A percentile compares a stretch with the other conserved stretches of the same genome.
Evolutionary conservation across 1,140 invertebrate species (phyloP).

Genomic region (Drosophila ohnishii): DNA sequence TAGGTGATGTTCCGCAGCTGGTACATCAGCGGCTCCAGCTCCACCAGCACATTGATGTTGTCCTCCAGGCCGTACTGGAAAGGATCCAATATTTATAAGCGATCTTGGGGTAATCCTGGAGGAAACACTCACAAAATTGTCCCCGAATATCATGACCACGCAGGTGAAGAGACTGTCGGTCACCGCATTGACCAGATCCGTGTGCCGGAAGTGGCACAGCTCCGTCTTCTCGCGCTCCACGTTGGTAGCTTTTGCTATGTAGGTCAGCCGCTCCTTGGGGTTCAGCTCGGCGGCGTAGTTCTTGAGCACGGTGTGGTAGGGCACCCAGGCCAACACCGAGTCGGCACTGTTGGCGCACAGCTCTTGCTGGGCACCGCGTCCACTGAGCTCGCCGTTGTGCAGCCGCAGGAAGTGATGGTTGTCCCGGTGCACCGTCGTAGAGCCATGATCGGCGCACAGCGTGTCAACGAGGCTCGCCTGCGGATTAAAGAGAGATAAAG

Average conservation of each 20-base stretch:
- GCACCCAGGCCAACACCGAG: slow-evolving; percentile 73
- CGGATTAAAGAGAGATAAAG: slow-evolving; percentile 37
- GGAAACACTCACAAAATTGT: slow-evolving; percentile 72
- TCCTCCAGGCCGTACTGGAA: slow-evolving; percentile 70
- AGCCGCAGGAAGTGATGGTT: slow-evolving; percentile 66
- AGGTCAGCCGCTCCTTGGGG: slow-evolving; percentile 71
- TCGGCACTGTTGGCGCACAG: slow-evolving; percentile 49
- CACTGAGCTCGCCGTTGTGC: slow-evolving; percentile 67
- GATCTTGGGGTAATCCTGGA: not conserved
- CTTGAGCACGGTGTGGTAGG: slow-evolving; percentile 60
- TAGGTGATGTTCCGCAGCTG: slow-evolving; percentile 72
- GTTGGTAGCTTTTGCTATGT: slow-evolving; percentile 76
- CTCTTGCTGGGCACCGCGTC: slow-evolving; percentile 58
- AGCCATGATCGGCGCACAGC: slow-evolving; percentile 71
- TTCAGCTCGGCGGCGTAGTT: slow-evolving; percentile 67
- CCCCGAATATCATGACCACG: slow-evolving; percentile 79
- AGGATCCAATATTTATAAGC: not conserved
- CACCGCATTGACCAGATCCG: slow-evolving; percentile 71
- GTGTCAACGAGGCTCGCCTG: slow-evolving; percentile 70
- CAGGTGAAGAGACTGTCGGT: slow-evolving; percentile 72
- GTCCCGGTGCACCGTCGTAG: slow-evolving; percentile 57
- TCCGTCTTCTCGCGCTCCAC: slow-evolving; percentile 72
- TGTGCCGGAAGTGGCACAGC: slow-evolving; percentile 73
- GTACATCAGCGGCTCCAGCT: slow-evolving; percentile 72
- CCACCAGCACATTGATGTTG: slow-evolving; percentile 75